Evolutionary conservation across 2,888 invertebrate species (phyloP), one percentile per base, ranked within the genome.

Genomic region (Heliconius erato): DNA sequence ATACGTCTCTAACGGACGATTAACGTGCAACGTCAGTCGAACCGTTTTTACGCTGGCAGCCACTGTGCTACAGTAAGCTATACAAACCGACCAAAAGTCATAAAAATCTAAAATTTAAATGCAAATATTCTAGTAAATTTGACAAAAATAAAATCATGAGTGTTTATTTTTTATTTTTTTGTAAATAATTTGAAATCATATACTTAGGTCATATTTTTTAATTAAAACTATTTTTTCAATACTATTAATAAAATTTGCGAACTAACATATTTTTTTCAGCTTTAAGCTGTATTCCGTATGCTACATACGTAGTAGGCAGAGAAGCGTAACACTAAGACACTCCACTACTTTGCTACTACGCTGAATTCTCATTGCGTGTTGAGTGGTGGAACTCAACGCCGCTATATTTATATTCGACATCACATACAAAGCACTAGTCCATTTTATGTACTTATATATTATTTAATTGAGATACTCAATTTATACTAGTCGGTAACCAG

Each of bases 1-100:
- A 96, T 95, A 94, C 91, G 92, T 92, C 94, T 92, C 93, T 92
- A 94, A 94, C 93, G 93, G 93, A 90, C 95, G 95, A 95, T 96
- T 95, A 95, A 94, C 92, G 94, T 91, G 93, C 92, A 90, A 89
- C 90, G 89, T 90, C 90, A 89, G 87, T 88, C 89, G 90, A 92
- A 88, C 88, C 89, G 89, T 91, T 93, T 91, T 91, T 90, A 89
- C 89, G 86, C 87, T 85, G 87, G 87, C 87, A 87, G 87, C 88
- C 86, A 87, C 85, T 87, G 87, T 89, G 87, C 87, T 87, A 88
- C 86, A 84, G 32, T 49, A 82, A n/a, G 59, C 49, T 67, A 84
- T 82, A 67, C 35, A 26, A 19, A 77, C 9, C 40, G 44, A 74
- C 28, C 26, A 72, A 28, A 71, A 65, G 65, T 74, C 67, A 67